These are phyloP conservation scores for Brachionus rotundiformis DNA, from an alignment of 1,140 invertebrate species.

Conservation along the genomic window DNA sequence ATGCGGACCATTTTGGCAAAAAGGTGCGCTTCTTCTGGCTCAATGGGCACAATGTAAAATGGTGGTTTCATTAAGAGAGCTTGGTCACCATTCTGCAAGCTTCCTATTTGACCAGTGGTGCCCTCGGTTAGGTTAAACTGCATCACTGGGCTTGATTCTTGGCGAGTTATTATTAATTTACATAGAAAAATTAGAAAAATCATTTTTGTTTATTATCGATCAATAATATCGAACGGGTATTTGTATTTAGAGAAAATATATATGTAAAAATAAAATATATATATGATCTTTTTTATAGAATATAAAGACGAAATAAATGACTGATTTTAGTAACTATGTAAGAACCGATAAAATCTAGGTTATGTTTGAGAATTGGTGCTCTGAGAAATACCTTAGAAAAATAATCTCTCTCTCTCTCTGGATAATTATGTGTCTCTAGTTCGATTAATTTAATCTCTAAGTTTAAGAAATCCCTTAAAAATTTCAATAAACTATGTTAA, in stretches of 20 bases:
- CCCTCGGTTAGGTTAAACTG: neutral
- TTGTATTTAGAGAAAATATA: neutral
- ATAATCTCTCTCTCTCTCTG: neutral
- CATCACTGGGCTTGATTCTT: neutral
- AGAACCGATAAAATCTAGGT: conserved; percentile 28
- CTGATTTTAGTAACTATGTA: conserved; percentile 38
- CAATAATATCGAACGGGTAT: conserved; percentile 29
- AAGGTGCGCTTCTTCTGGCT: neutral
- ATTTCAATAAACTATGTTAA: neutral
- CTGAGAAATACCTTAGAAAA: conserved; percentile 22
- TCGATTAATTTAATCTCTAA: conserved; percentile 25
- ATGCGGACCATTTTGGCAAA: neutral
- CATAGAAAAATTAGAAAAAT: conserved; percentile 9
- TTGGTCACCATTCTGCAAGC: neutral
- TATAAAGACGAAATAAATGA: conserved; percentile 30
- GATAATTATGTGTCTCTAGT: conserved; percentile 2
- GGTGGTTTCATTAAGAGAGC: conserved; percentile 16
- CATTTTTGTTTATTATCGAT: conserved; percentile 5
- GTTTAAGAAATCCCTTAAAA: conserved; percentile 35
- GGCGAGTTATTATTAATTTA: neutral
- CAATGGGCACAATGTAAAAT: conserved; percentile 35
- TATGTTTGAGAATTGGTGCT: conserved; percentile 13
- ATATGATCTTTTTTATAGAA: conserved; percentile 6
- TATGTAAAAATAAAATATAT: neutral
- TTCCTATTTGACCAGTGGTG: neutral